Evolutionary conservation across 2,888 invertebrate species (phyloP).

Genomic region (Nemotelus nigrinus): DNA sequence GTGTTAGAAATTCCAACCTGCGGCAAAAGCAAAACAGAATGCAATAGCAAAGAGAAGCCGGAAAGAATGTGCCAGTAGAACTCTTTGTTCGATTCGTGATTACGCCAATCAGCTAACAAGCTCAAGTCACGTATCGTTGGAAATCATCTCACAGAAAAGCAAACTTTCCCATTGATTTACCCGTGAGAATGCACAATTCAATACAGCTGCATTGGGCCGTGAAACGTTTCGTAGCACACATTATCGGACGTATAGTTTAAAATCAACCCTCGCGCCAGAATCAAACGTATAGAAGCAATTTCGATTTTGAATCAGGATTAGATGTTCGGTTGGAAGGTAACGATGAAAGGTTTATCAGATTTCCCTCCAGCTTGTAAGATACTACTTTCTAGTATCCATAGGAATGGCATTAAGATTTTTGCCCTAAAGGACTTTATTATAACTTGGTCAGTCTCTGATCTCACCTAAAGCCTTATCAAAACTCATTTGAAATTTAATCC

Average conservation of each 20-base stretch:
- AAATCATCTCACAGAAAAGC: not conserved
- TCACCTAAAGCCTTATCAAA: too few species aligned
- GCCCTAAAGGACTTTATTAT: too few species aligned
- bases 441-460: too few species aligned
- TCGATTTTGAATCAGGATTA: too few species aligned
- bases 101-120: conserved; percentile 43
- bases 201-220: conserved; percentile 8
- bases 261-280: not conserved
- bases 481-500: too few species aligned
- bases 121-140: conserved; percentile 25
- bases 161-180: conserved; percentile 22
- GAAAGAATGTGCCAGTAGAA: conserved; percentile 23
- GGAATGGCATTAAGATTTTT: too few species aligned
- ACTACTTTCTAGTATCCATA: too few species aligned
- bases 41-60: not conserved
- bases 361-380: too few species aligned
- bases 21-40: not conserved
- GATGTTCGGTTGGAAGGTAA: too few species aligned
- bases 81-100: conserved; percentile 34
- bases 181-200: conserved; percentile 21
- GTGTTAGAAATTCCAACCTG: not conserved
- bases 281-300: not conserved
- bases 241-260: not conserved
- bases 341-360: too few species aligned
- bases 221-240: conserved; percentile 5